Percentiles rank a stretch among this genome's conserved stretches.
Evolutionary conservation across 1,140 invertebrate genomes (phyloP).

Genomic region (Diabrotica undecimpunctata): DNA sequence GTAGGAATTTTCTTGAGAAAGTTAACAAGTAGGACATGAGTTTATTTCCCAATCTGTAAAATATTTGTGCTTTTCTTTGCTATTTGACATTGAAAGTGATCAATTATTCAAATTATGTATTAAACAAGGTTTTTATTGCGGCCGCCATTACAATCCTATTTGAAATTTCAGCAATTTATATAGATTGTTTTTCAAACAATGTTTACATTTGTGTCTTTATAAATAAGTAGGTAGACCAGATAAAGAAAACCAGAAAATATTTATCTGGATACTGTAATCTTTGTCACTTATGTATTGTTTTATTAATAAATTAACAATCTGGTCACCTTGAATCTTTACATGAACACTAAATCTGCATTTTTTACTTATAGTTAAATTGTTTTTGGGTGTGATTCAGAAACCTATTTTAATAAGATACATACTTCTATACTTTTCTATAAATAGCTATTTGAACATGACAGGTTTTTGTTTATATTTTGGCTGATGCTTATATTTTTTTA

Average conservation of each 20-base stretch:
- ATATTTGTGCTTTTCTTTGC: constrained; percentile 25
- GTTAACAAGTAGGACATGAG: constrained; percentile 32
- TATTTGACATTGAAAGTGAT: constrained; percentile 34
- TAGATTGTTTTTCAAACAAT: background rate
- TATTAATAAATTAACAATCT: constrained; percentile 1
- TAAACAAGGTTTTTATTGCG: constrained; percentile 15
- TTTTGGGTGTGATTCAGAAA: constrained; percentile 13
- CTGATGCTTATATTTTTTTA: background rate
- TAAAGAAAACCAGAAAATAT: background rate
- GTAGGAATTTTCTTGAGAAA: constrained; percentile 25
- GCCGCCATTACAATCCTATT: constrained; percentile 13
- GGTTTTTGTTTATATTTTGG: constrained; percentile 9
- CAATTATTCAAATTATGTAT: constrained; percentile 27
- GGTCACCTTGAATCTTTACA: background rate
- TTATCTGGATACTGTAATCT: background rate
- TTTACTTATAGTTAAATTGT: constrained; percentile 1
- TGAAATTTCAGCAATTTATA: constrained; percentile 8
- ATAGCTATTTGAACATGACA: constrained; percentile 6
- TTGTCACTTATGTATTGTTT: background rate
- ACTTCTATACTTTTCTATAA: constrained; percentile 5
- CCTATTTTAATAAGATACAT: constrained; percentile 9
- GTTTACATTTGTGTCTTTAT: constrained; percentile 7
- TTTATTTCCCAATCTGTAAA: constrained; percentile 32
- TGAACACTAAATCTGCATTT: background rate
- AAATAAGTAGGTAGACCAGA: constrained; percentile 10